Conservation (phyloP, 2,797 vertebrate genomes). For the Selene dorsalis region DNA sequence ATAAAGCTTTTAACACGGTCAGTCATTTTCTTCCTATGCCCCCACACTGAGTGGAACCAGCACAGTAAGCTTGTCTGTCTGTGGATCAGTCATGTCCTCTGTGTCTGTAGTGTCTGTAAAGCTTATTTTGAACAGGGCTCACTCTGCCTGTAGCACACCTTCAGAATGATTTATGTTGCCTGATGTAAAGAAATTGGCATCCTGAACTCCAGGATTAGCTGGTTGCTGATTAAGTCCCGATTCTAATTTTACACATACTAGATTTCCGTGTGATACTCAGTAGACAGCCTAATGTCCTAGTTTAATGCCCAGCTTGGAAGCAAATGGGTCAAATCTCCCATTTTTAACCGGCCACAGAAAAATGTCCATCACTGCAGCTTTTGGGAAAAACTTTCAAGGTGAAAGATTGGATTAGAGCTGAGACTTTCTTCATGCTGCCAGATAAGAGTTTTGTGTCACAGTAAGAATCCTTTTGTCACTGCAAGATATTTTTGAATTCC, state of each 20-base stretch:
- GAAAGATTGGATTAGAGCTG: slow-evolving; percentile 25
- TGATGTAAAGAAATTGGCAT: slow-evolving; percentile 26
- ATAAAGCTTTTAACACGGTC: not conserved
- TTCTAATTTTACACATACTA: slow-evolving; percentile 59
- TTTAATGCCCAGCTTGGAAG: slow-evolving; percentile 50
- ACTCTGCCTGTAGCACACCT: slow-evolving; percentile 22
- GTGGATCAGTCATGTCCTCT: slow-evolving; percentile 12
- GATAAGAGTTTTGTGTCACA: slow-evolving; percentile 22
- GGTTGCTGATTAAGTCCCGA: slow-evolving; percentile 34
- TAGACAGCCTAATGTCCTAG: slow-evolving; percentile 50
- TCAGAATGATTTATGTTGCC: slow-evolving; percentile 42
- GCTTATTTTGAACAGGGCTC: slow-evolving; percentile 31
- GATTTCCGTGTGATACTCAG: slow-evolving; percentile 48
- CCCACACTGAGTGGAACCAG: not conserved
- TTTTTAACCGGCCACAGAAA: slow-evolving; percentile 40
- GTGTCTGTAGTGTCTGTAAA: slow-evolving; percentile 11
- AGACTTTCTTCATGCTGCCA: slow-evolving; percentile 10
- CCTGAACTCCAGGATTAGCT: slow-evolving; percentile 30
- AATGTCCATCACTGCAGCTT: slow-evolving; percentile 26
- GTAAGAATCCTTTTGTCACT: slow-evolving; percentile 42
- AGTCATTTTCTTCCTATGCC: not conserved
- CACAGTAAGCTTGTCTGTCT: slow-evolving; percentile 13
- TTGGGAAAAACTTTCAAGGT: slow-evolving; percentile 44
- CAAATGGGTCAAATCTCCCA: slow-evolving; percentile 55
- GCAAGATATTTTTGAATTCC: slow-evolving; percentile 20